Percentiles rank a stretch among this genome's conserved stretches.
phyloP scores from a whole-genome alignment of 2,797 vertebrate species.

The Gallinago solitaria region DNA sequence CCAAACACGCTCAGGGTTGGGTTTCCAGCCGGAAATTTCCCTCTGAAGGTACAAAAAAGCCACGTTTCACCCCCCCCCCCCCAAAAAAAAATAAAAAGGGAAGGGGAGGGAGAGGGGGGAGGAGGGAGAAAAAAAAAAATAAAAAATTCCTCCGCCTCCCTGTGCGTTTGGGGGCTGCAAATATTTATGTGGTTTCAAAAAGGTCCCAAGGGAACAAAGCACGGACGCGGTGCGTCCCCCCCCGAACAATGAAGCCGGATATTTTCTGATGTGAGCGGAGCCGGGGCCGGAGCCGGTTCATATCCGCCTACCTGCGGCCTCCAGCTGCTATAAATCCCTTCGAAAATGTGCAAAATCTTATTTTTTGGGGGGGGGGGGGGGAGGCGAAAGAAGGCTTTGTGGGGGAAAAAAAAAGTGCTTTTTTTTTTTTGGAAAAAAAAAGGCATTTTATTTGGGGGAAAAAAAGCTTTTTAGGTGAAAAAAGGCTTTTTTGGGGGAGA shows the following conservation, averaged over 20 bases:
- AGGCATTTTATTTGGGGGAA: neutral
- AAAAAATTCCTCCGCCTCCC: neutral
- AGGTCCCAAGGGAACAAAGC: conserved; percentile 39
- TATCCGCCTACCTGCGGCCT: neutral
- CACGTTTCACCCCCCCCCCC: neutral
- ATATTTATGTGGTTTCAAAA: neutral
- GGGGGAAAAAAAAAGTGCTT: neutral
- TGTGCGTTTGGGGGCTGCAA: neutral
- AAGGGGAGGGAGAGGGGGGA: too few species aligned
- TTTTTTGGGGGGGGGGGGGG: too few species aligned
- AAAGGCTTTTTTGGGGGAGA: too few species aligned
- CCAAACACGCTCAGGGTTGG: conserved; percentile 18
- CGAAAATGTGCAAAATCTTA: neutral
- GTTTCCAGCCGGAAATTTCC: conserved; percentile 50
- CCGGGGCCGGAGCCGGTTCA: neutral
- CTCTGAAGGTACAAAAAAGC: neutral
- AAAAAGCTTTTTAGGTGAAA: neutral
- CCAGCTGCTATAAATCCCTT: neutral
- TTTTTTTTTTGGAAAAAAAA: neutral
- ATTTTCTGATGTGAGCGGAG: conserved; percentile 28
- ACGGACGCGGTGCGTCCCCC: neutral
- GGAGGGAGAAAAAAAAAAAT: too few species aligned
- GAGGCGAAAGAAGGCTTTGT: neutral
- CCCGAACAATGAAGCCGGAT: conserved; percentile 44
- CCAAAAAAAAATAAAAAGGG: neutral